Conservation (phyloP, 2,113 vertebrate genomes). For the Alethe diademata region DNA sequence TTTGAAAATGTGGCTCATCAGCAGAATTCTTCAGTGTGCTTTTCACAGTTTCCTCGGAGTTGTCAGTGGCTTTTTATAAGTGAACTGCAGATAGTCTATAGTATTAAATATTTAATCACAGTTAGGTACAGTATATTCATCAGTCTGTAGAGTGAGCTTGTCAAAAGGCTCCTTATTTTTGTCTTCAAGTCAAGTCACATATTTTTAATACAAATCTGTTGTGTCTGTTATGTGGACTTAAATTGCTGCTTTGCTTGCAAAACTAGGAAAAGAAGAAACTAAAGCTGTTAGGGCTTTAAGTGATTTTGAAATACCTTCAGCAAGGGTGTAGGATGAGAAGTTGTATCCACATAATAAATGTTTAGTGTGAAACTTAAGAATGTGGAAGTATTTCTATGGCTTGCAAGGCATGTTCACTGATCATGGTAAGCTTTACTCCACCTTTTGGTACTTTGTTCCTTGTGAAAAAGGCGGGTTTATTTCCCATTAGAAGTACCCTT, state of each 20-base stretch:
- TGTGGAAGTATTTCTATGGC: neutral
- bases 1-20: conserved; percentile 46
- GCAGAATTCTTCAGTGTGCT: conserved; percentile 51
- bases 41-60: conserved; percentile 18
- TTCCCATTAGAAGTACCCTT: neutral
- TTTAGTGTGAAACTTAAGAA: neutral
- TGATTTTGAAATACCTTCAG: conserved; percentile 1
- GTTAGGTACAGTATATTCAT: conserved; percentile 42
- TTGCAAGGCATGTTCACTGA: neutral
- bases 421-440: neutral
- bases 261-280: conserved; percentile 12
- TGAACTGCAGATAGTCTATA: conserved; percentile 39
- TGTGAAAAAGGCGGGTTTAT: neutral
- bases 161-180: conserved; percentile 31
- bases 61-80: conserved; percentile 49
- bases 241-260: conserved; percentile 41
- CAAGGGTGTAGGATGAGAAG: neutral
- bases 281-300: conserved; percentile 8
- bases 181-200: neutral
- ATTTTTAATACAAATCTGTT: conserved; percentile 47
- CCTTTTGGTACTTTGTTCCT: neutral
- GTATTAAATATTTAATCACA: conserved; percentile 68
- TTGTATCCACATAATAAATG: neutral
- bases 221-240: conserved; percentile 22
- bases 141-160: conserved; percentile 35